phyloP scores from a whole-genome alignment of 2,888 invertebrate genomes.

The Amiota communis region DNA sequence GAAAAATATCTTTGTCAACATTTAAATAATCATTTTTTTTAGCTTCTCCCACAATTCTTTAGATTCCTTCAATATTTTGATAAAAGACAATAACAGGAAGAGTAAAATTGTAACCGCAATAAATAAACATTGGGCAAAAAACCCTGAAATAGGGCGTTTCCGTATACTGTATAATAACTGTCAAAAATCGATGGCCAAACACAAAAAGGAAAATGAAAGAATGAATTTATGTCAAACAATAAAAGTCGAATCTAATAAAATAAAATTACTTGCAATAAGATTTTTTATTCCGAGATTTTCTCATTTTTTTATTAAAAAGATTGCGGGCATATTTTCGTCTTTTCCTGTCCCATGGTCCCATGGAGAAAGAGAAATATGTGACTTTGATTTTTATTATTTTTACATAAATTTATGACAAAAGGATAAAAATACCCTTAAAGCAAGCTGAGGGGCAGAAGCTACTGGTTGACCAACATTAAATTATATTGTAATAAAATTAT shows the following conservation, averaged over 20 bases:
- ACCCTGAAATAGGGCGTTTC: slow-evolving; percentile 55
- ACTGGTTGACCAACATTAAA: slow-evolving; percentile 21
- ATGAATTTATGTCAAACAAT: slow-evolving; percentile 59
- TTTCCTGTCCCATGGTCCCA: not conserved
- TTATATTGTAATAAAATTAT: slow-evolving; percentile 16
- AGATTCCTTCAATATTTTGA: no score
- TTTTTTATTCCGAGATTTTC: not conserved
- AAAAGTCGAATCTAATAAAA: slow-evolving; percentile 61
- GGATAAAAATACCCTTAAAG: not conserved
- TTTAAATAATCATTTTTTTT: no score
- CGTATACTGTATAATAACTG: slow-evolving; percentile 57
- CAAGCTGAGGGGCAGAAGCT: not conserved
- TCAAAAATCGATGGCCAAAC: slow-evolving; percentile 54
- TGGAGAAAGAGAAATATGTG: not conserved
- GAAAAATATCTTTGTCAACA: no score
- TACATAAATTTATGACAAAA: slow-evolving; percentile 20
- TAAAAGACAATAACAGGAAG: no score
- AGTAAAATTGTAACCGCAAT: no score
- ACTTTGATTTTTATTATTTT: slow-evolving; percentile 27
- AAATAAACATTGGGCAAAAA: slow-evolving; percentile 5
- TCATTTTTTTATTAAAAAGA: not conserved
- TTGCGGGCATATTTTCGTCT: slow-evolving; percentile 26
- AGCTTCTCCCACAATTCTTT: no score
- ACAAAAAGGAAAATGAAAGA: slow-evolving; percentile 34
- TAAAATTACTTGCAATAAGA: slow-evolving; percentile 12